Percentiles rank a stretch among this genome's conserved stretches.
Conservation (phyloP, 2,113 vertebrate genomes). For the Trichechus manatus region DNA sequence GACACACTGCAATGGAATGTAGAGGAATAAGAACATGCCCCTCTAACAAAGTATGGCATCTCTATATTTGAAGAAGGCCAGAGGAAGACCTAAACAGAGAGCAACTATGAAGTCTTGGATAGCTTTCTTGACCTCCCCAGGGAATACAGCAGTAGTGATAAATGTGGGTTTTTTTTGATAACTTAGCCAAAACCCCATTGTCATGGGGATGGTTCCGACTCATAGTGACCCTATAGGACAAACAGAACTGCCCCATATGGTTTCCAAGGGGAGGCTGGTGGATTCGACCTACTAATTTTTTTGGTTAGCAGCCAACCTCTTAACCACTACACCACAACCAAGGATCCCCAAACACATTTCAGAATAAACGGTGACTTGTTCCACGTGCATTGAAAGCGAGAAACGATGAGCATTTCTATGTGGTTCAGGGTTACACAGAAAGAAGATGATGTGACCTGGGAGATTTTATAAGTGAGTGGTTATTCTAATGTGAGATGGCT, state of each 20-base stretch:
- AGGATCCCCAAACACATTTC: not conserved
- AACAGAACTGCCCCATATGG: too few species aligned
- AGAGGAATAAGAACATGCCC: not conserved
- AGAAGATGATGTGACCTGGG: not conserved
- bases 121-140: not conserved
- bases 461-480: not conserved
- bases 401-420: not conserved
- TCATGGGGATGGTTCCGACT: too few species aligned
- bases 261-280: too few species aligned
- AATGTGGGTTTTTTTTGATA: not conserved
- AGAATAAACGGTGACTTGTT: not conserved
- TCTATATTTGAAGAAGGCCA: not conserved
- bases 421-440: not conserved
- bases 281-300: too few species aligned
- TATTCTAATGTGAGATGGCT: not conserved
- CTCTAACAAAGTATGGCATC: not conserved
- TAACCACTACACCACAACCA: not conserved
- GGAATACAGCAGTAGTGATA: not conserved
- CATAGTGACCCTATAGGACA: too few species aligned
- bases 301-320: too few species aligned
- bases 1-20: not conserved
- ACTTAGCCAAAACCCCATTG: not conserved
- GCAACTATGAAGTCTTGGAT: not conserved
- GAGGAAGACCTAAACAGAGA: slow-evolving; percentile 1
- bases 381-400: not conserved